These are phyloP conservation scores for Ameiurus melas DNA, from an alignment of 2,113 vertebrate genomes.

Conservation along the genomic window DNA sequence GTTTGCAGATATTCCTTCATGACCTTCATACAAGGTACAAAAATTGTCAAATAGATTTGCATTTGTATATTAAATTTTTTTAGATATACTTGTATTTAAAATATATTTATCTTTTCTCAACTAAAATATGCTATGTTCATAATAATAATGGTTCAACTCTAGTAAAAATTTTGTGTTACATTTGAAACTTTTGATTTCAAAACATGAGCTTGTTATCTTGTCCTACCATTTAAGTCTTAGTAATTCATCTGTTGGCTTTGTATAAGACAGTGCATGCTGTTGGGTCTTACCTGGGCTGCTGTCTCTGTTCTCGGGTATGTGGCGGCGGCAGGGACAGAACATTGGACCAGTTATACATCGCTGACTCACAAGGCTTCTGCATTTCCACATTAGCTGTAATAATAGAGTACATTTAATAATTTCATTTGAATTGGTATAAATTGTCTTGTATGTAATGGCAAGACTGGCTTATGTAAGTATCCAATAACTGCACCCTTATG, in stretches of 20 bases:
- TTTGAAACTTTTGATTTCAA: background rate
- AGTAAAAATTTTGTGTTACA: background rate
- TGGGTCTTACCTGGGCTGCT: slow-evolving; percentile 37
- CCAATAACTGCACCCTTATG: no score
- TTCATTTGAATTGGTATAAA: background rate
- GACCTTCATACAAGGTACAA: background rate
- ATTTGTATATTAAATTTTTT: background rate
- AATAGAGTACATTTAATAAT: background rate
- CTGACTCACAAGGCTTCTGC: slow-evolving; percentile 74
- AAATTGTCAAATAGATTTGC: background rate
- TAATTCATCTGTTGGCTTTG: background rate
- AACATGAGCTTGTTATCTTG: background rate
- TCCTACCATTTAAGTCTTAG: background rate
- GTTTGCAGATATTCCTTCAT: background rate
- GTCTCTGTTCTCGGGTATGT: slow-evolving; percentile 72
- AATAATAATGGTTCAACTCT: background rate
- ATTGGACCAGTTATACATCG: slow-evolving; percentile 83
- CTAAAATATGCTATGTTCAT: background rate
- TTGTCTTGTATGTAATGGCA: background rate
- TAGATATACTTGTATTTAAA: background rate
- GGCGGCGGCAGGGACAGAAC: slow-evolving; percentile 83
- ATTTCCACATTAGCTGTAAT: slow-evolving; percentile 68
- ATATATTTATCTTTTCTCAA: background rate
- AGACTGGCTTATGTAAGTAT: background rate
- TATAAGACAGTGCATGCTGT: background rate